Conservation (phyloP, 1,140 invertebrate genomes). For the Drosophila rhopaloa region DNA sequence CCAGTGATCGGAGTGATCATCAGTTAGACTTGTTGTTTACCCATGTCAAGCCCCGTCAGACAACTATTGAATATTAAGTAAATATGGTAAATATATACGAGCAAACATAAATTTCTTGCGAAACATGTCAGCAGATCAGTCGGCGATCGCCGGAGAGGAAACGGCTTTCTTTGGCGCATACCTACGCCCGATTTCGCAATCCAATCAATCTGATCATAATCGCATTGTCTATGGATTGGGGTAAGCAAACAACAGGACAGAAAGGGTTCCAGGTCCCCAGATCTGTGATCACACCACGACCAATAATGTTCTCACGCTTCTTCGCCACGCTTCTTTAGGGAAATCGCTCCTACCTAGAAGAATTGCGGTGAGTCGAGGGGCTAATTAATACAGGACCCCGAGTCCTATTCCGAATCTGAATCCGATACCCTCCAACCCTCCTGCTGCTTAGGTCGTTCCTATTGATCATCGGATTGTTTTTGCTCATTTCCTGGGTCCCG, state of each 20-base stretch:
- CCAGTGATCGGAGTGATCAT: constrained; percentile 32
- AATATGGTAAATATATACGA: constrained; percentile 48
- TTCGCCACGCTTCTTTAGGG: constrained; percentile 56
- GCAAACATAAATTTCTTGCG: constrained; percentile 44
- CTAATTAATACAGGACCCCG: constrained; percentile 49
- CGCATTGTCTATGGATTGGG: constrained; percentile 70
- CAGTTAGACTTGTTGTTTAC: constrained; percentile 58
- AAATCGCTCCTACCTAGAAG: constrained; percentile 26
- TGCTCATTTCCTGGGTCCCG: constrained; percentile 40
- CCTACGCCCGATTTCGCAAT: constrained; percentile 26
- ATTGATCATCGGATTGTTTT: constrained; percentile 43
- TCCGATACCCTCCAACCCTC: constrained; percentile 37
- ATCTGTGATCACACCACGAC: constrained; percentile 5
- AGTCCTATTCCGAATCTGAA: constrained; percentile 14
- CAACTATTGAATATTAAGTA: constrained; percentile 60
- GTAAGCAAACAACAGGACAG: constrained; percentile 35
- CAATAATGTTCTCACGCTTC: constrained; percentile 70
- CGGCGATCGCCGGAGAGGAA: constrained; percentile 16
- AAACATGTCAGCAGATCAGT: constrained; percentile 34
- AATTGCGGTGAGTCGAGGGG: constrained; percentile 53
- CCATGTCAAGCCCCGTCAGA: constrained; percentile 55
- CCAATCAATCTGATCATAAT: constrained; percentile 71
- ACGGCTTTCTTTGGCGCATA: constrained; percentile 1
- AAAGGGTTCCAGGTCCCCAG: constrained; percentile 37
- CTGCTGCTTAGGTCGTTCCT: constrained; percentile 22